Percentiles rank a stretch among this genome's conserved stretches.
These are phyloP conservation scores for Pluvianellus socialis DNA, from an alignment of 2,113 vertebrate genomes.

Conservation along the genomic window DNA sequence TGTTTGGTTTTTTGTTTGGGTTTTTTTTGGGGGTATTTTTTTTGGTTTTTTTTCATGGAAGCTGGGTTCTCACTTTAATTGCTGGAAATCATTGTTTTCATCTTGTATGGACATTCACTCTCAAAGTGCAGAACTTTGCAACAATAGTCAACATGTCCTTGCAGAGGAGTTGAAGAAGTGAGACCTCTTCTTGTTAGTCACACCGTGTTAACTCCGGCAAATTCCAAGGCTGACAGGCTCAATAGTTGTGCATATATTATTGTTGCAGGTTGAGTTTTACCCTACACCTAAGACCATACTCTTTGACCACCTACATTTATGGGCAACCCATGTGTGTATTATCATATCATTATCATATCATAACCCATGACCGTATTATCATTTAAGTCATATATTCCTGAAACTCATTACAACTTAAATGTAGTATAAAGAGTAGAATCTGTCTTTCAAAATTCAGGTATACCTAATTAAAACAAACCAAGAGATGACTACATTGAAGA, in stretches of 20 bases:
- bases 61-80: neutral
- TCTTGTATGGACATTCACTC: neutral
- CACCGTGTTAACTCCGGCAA: neutral
- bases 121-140: neutral
- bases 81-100: neutral
- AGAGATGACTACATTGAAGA: neutral
- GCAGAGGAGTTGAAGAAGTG: neutral
- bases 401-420: neutral
- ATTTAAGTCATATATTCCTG: neutral
- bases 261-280: neutral
- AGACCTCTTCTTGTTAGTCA: neutral
- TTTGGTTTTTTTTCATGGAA: neutral
- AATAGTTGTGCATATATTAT: neutral
- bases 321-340: no score
- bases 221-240: neutral
- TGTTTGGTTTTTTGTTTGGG: neutral
- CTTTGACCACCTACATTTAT: neutral
- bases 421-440: no score
- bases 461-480: neutral
- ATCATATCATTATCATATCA: no score
- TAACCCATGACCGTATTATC: no score
- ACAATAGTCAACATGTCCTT: neutral
- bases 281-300: neutral
- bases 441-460: no score
- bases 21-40: no score